Base-by-base conservation (phyloP, 1,140 invertebrate species). In the Paraescarpia echinospica region DNA sequence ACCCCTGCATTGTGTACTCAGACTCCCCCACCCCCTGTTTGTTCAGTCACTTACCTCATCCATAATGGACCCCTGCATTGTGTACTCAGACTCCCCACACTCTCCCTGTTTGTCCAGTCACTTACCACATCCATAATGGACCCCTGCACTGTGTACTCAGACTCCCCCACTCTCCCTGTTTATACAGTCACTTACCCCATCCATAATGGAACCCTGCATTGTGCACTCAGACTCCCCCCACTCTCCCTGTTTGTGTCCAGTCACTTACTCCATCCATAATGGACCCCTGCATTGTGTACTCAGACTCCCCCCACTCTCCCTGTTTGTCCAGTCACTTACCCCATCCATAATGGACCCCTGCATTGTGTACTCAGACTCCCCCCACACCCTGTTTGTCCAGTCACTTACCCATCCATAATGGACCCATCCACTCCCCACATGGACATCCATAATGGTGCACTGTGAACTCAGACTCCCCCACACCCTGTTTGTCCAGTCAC, bases 91-190 rank as follows among this genome's bases (percentile, higher is more conserved):
- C 93, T 98, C 98, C 93, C 97, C 97, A 96, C 97, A 97, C 94
- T 98, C 97, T 35, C 98, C 98, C 94, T 98, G 14, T 18, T 93
- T 91, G n/a, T 33, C 89, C 92, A n/a, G n/a, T n/a, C n/a, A n/a
- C n/a, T n/a, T n/a, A n/a, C n/a, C n/a, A n/a, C 91, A 93, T 93
- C 35, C 90, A 93, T 89, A n/a, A 92, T 41, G 35, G n/a, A 89
- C n/a, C 35, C 35, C 90, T 89, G 94, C 97, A 92, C 34, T 12
- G n/a, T 41, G 34, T 48, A 89, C 41, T 90, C 89, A 88, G n/a
- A 97, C 93, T 98, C 98, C 97, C 97, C 97, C 97, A 97, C 94
- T 98, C 97, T 35, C 98, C 98, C 94, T 98, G 14, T 18, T 93
- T 91, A 8, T 33, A n/a, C n/a, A n/a, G n/a, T n/a, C n/a, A n/a